A percentile compares a stretch with the other conserved stretches of the same genome.
Evolutionary conservation across 2,888 invertebrate genomes (phyloP).

Genomic region (Xanthorhoe designata): DNA sequence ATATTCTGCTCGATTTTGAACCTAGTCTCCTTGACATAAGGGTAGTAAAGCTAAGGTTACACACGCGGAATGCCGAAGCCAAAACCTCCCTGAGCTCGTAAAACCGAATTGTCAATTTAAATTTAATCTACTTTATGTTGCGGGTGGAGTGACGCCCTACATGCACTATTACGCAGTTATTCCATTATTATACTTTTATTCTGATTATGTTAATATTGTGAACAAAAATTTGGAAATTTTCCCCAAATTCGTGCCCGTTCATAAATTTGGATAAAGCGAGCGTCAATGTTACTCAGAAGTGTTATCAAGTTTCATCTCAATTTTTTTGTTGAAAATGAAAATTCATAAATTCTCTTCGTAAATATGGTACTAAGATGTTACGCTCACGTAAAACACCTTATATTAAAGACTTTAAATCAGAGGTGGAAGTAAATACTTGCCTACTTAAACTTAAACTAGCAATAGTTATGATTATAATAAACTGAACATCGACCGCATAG

Average conservation of each 20-base stretch:
- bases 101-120: slow-evolving; percentile 81
- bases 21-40: slow-evolving; percentile 20
- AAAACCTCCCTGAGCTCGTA: slow-evolving; percentile 64
- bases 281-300: slow-evolving; percentile 18
- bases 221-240: slow-evolving; percentile 13
- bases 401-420: too few relatives aligned
- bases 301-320: slow-evolving; percentile 4
- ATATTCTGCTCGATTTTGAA: slow-evolving; percentile 23
- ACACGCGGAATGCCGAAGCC: slow-evolving; percentile 47
- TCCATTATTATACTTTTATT: slow-evolving; percentile 58
- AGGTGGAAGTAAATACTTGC: too few relatives aligned
- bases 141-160: slow-evolving; percentile 59
- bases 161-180: slow-evolving; percentile 66
- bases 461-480: too few relatives aligned
- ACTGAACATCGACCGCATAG: too few relatives aligned
- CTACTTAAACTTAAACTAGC: too few relatives aligned
- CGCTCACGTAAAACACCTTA: too few relatives aligned
- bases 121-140: slow-evolving; percentile 80
- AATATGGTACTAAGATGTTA: not conserved
- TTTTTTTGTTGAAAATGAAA: not conserved
- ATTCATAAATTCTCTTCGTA: not conserved
- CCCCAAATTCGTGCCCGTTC: not conserved
- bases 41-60: slow-evolving; percentile 21
- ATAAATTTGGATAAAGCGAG: slow-evolving; percentile 13
- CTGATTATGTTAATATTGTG: slow-evolving; percentile 48